phyloP scores from a whole-genome alignment of 1,140 invertebrate species.

The Pogonus chalceus region DNA sequence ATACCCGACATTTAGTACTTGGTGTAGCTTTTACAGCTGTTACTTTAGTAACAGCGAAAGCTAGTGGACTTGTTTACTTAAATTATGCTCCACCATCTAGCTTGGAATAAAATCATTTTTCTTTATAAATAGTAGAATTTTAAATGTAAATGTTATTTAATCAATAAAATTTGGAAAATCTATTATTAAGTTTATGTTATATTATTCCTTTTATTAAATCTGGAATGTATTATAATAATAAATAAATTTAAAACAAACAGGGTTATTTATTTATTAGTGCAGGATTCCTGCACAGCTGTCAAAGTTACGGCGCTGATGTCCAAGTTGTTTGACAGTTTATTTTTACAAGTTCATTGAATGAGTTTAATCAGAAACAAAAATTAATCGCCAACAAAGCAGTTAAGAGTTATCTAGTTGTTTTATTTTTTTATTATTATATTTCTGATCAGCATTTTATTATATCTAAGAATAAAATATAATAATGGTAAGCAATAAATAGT shows the following conservation, averaged over 20 bases:
- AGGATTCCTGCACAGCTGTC: background rate
- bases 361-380: background rate
- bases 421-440: background rate
- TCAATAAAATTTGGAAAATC: background rate
- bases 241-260: too few relatives aligned
- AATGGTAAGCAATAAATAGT: background rate
- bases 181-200: too few relatives aligned
- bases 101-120: conserved; percentile 11
- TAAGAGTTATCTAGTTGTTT: background rate
- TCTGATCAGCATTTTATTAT: background rate
- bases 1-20: conserved; percentile 52
- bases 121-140: background rate
- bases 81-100: conserved; percentile 44
- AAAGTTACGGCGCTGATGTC: background rate
- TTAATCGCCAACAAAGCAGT: background rate
- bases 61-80: conserved; percentile 44
- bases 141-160: conserved; percentile 3
- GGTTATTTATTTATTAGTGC: background rate
- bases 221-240: too few relatives aligned
- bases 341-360: background rate
- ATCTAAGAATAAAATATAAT: background rate
- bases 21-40: conserved; percentile 47
- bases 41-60: conserved; percentile 46
- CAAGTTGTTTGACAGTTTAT: background rate
- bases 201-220: too few relatives aligned